Base-by-base conservation (phyloP, 2,888 invertebrate genomes). In the Agrotis clavis region DNA sequence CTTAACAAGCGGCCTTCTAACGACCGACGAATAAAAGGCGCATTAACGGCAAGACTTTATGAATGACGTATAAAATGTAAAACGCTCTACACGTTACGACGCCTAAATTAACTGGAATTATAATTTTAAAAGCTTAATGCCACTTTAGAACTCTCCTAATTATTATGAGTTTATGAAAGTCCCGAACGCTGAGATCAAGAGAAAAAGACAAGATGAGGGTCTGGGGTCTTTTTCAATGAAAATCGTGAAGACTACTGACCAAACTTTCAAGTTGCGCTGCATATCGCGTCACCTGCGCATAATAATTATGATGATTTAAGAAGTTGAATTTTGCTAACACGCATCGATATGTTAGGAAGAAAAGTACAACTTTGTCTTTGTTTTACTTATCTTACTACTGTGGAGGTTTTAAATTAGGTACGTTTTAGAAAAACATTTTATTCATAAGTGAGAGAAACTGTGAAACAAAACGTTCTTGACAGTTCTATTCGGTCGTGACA, bases 1-100 rank as follows among this genome's bases (percentile, higher is more conserved):
- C 62, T 51, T 80, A 75, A 82, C 80, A 84, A 81, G 74, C 74
- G 78, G 65, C 68, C 59, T 74, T 77, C 47, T 82, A 80, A 77
- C 71, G 74, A 77, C 74, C 72, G 25, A 63, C 61, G 54, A 74
- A 69, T 77, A 74, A 74, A 56, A 59, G 57, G 67, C 67, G 19
- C 65, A 64, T 80, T 71, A 81, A 60, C 65, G 53, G 47, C 50
- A 66, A 73, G 53, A 54, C 62, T 66, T 13, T 54, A 7, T 7
- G 21, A 71, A 74, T 51, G 14, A 51, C 51, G 30, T 25, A 56
- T 13, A 30, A 13, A 68, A 47, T 57, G 47, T 21, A 61, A 61
- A 54, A 61, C 14, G 35, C 19, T 21, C 16, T n/a, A 48, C 74
- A 50, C 7, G 16, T 1, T 67, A 67, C 11, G 21, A 30, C 13